Evolutionary conservation across 2,797 vertebrate genomes (phyloP).

Genomic region (Aplochiton taeniatus): DNA sequence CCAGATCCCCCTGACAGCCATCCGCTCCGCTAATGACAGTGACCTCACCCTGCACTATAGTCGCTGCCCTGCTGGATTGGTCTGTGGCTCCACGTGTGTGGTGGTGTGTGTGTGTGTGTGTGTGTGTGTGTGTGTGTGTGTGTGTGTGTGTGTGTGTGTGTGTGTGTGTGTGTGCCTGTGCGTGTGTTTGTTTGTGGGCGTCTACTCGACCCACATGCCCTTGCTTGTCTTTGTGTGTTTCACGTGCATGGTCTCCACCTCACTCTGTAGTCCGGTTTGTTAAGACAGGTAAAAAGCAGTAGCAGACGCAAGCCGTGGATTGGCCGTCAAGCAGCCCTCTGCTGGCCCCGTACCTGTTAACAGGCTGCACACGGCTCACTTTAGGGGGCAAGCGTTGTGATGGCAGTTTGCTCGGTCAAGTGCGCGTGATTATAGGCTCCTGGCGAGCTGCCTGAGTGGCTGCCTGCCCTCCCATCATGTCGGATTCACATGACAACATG

Average conservation of each 20-base stretch:
- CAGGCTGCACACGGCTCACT: slow-evolving; percentile 24
- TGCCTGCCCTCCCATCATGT: neutral
- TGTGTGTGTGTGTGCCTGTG: slow-evolving; percentile 11
- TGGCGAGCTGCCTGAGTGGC: neutral
- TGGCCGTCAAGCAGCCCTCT: slow-evolving; percentile 42
- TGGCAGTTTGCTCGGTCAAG: neutral
- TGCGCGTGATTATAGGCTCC: neutral
- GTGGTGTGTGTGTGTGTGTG: slow-evolving; percentile 29
- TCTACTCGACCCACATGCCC: too few relatives aligned
- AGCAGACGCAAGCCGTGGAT: slow-evolving; percentile 39
- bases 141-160: slow-evolving; percentile 8
- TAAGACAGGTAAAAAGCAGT: slow-evolving; percentile 45
- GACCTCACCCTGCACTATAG: slow-evolving; percentile 48
- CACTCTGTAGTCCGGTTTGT: slow-evolving; percentile 35
- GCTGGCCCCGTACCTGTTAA: slow-evolving; percentile 43
- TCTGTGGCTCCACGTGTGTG: slow-evolving; percentile 25
- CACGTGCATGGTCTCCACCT: slow-evolving; percentile 25
- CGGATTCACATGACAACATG: neutral
- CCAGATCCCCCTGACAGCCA: slow-evolving; percentile 29
- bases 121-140: slow-evolving; percentile 27
- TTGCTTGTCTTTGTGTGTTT: slow-evolving; percentile 7
- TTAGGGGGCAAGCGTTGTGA: neutral
- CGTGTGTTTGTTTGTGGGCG: neutral
- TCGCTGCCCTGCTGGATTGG: slow-evolving; percentile 40
- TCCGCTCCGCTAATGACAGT: slow-evolving; percentile 59